A percentile compares a stretch with the other conserved stretches of the same genome.
These are phyloP conservation scores for Papilio dardanus DNA, from an alignment of 1,140 invertebrate species.

Conservation along the genomic window DNA sequence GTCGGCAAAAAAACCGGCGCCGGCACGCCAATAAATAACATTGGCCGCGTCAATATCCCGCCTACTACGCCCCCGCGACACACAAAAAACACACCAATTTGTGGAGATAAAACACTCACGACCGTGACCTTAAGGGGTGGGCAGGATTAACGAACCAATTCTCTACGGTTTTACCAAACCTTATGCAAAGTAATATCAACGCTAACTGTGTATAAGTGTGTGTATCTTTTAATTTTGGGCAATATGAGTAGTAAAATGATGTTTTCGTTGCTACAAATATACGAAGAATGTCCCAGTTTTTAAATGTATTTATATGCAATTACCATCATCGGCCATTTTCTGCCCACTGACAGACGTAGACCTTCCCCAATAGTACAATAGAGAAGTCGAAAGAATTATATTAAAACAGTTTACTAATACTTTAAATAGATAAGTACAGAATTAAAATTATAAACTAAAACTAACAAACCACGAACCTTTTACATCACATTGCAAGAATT, in stretches of 20 bases:
- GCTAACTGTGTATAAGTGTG: not conserved
- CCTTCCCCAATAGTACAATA: too few relatives aligned
- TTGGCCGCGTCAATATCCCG: slow-evolving; percentile 54
- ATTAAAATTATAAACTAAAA: not conserved
- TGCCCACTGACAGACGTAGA: too few relatives aligned
- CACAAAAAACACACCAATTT: slow-evolving; percentile 36
- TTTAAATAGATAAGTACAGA: not conserved
- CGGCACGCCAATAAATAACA: slow-evolving; percentile 57
- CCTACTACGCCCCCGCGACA: slow-evolving; percentile 37
- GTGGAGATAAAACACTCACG: slow-evolving; percentile 25
- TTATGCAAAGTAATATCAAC: not conserved
- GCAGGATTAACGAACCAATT: not conserved
- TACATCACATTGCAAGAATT: not conserved
- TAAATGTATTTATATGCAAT: not conserved
- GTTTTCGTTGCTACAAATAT: not conserved
- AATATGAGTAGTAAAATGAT: not conserved
- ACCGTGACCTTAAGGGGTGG: not conserved
- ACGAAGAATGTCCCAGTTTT: not conserved
- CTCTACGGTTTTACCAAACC: not conserved
- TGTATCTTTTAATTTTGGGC: not conserved
- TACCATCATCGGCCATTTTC: too few relatives aligned
- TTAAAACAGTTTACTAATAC: too few relatives aligned
- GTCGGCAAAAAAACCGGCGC: slow-evolving; percentile 49
- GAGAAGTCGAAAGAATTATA: too few relatives aligned
- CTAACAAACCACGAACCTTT: not conserved